These are phyloP conservation scores for Apis laboriosa DNA, from an alignment of 1,140 invertebrate species.

Conservation along the genomic window DNA sequence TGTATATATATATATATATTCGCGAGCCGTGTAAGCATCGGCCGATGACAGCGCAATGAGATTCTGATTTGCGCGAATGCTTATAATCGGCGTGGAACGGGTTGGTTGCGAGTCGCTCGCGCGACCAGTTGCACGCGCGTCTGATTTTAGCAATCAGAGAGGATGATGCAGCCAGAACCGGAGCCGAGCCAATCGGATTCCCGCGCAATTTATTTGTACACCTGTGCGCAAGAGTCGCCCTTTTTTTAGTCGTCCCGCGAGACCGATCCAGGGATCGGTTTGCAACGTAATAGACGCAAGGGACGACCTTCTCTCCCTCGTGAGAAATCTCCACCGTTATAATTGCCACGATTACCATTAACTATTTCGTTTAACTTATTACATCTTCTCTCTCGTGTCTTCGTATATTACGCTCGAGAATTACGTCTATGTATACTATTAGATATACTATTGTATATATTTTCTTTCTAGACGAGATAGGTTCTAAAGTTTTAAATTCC, in stretches of 20 bases:
- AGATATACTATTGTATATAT: too few species aligned
- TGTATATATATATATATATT: neutral
- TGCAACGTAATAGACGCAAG: neutral
- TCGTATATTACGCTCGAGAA: too few species aligned
- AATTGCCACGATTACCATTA: neutral
- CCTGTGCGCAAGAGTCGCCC: slow-evolving; percentile 52
- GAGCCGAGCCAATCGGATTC: slow-evolving; percentile 47
- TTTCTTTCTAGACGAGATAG: too few species aligned
- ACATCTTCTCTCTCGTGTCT: too few species aligned
- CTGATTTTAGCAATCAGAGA: slow-evolving; percentile 71
- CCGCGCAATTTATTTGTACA: slow-evolving; percentile 68
- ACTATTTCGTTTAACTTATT: too few species aligned
- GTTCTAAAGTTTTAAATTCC: too few species aligned
- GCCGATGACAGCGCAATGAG: slow-evolving; percentile 68
- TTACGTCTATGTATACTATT: too few species aligned
- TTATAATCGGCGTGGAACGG: slow-evolving; percentile 56
- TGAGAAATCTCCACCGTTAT: neutral
- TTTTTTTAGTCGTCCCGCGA: slow-evolving; percentile 32
- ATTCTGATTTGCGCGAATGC: slow-evolving; percentile 65
- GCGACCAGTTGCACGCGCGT: slow-evolving; percentile 68
- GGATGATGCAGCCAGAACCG: slow-evolving; percentile 71
- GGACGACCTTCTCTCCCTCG: too few species aligned
- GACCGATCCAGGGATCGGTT: slow-evolving; percentile 48
- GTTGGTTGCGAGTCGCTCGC: slow-evolving; percentile 41
- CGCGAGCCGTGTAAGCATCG: slow-evolving; percentile 52